Base-by-base conservation (phyloP, 2,113 vertebrate species). In the Tichodroma muraria region DNA sequence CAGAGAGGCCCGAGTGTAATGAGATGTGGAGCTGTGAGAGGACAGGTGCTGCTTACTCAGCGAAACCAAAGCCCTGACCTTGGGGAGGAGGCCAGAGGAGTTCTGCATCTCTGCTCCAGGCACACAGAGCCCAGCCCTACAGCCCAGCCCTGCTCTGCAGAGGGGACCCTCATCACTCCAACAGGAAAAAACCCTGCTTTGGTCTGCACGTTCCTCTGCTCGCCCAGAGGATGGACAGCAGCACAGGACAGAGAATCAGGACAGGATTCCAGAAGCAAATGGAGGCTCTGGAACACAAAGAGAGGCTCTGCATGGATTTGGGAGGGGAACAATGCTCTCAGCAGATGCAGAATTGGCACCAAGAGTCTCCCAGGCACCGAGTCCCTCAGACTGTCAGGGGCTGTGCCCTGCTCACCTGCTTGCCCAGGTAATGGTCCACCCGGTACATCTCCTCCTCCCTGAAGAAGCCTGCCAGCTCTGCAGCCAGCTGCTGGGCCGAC, bases 351-450 rank as follows among this genome's bases (percentile, higher is more conserved):
- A 70, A 35, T 70, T 42, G 79, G 70, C 65, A 2, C 25, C 37
- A 33, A 8, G 22, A 4, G 9, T 11, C 65, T 8, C 49, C 35
- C 73, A 40, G 69, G 38, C 69, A 4, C 71, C 0, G 14, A 31
- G 22, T 13, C 57, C 83, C 75, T 31, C 45, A 6, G 3, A 17
- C 47, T 7, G 38, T 24, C 61, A 28, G 19, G 33, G 54, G 44
- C 61, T 22, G 3, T 0, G 2, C 42, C 1, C 13, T 6, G 81
- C 97, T 97, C 80, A 99, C 99, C 98, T 99, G 99, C 60, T 99
- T 99, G 76, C 99, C 99, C 57, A 99, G 97, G 97, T 99, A 99
- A 79, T 99, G 99, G 89, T 99, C 99, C 53, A 99, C 99, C 27
- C 98, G 98, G 97, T 98, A 99, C 98, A 99, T 99, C 98, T 99